Evolutionary conservation across 1,140 invertebrate genomes (phyloP), one percentile per base, ranked within the genome.

Genomic region (Neodiprion pinetum): DNA sequence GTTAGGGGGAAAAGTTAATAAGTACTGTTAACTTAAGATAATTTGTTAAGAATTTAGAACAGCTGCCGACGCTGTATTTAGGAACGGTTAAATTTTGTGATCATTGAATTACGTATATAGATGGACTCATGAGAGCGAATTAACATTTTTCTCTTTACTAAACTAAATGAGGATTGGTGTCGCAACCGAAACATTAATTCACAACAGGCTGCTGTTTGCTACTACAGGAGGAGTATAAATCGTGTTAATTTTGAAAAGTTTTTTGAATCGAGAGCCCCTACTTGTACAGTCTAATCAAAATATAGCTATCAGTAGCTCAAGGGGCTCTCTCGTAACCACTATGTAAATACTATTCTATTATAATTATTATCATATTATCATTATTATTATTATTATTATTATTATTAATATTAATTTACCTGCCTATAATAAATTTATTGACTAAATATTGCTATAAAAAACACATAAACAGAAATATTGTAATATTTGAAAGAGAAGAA

Each of bases 331-430:
- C 65, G 70, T 73, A 73, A 79, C 71, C 75, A 73, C 79, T 81
- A 67, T 84, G 83, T 84, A 84, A 75, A 84, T 84, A 84, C 70
- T 81, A 81, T 79, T 82, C 74, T 84, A 85, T 82, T 78, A 85
- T 65, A 14, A 65, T 83, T 84, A 86, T 73, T 72, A 81, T 83
- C 80, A 84, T 84, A 69, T 69, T 69, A 69, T 23, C n/a, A 84
- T 83, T 80, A 83, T 84, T 86, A 86, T 85, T 61, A 61, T 61
- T 61, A 65, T 65, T 65, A 65, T 14, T 65, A 83, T 82, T 80
- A 83, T 84, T 77, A 86, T 86, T 83, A 86, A 85, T 86, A 86
- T 85, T 86, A 83, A 84, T 83, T 85, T 86, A 85, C 82, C 82
- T 85, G 84, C 83, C 83, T 85, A 80, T 83, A 83, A 86, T 86